These are phyloP conservation scores for Schizothorax lantsangensis DNA, from an alignment of 2,797 vertebrate genomes.

Conservation along the genomic window DNA sequence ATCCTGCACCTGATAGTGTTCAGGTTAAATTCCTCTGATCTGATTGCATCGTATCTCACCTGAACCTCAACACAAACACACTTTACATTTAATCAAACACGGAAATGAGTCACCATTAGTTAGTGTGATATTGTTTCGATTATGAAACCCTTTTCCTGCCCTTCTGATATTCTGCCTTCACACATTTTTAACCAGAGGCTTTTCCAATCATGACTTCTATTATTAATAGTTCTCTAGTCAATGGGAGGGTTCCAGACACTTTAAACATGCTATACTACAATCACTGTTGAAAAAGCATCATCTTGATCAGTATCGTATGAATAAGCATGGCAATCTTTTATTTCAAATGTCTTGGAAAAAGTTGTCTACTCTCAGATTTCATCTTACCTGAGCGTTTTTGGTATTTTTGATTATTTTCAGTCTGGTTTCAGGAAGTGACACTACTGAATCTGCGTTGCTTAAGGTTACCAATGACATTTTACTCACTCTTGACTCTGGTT, in stretches of 20 bases:
- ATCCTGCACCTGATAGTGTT: constrained; percentile 22
- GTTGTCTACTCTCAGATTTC: neutral
- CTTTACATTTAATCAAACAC: neutral
- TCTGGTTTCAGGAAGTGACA: neutral
- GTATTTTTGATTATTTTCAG: neutral
- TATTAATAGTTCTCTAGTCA: neutral
- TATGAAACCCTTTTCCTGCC: neutral
- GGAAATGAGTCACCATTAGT: neutral
- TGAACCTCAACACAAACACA: neutral
- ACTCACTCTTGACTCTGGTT: neutral
- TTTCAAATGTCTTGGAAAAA: neutral
- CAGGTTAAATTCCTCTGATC: constrained; percentile 20
- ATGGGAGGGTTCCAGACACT: neutral
- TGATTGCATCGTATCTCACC: neutral
- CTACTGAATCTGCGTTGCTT: neutral
- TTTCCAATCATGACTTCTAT: neutral
- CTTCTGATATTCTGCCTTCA: neutral
- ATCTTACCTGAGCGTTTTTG: neutral
- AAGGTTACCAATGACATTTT: neutral
- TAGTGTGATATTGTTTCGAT: neutral
- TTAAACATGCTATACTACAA: neutral
- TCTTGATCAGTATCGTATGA: neutral
- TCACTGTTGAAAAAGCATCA: neutral
- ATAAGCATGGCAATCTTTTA: neutral
- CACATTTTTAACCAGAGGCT: neutral